Conservation (phyloP, 2,888 invertebrate species). For the Bimastos eiseni region DNA sequence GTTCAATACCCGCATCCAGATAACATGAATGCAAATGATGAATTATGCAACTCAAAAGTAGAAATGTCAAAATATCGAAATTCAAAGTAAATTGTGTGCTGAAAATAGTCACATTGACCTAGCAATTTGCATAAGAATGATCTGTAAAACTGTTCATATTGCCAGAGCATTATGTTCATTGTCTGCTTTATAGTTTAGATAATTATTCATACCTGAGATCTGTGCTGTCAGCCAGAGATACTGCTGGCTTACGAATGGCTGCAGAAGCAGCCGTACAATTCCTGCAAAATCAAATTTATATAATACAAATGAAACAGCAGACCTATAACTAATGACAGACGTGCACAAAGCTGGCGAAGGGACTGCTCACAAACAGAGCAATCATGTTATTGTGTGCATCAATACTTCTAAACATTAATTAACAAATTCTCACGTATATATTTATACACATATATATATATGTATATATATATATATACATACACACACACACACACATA, state of each 20-base stretch:
- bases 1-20: too few species aligned
- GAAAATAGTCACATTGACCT: too few species aligned
- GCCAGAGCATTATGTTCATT: too few species aligned
- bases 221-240: slow-evolving; percentile 85
- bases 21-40: too few species aligned
- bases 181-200: too few species aligned
- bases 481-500: too few species aligned
- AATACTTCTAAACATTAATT: neutral
- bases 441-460: neutral
- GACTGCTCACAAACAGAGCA: neutral
- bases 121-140: too few species aligned
- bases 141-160: too few species aligned
- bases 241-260: slow-evolving; percentile 67
- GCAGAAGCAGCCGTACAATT: slow-evolving; percentile 73
- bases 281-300: slow-evolving; percentile 58
- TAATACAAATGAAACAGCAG: neutral
- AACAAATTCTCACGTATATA: neutral
- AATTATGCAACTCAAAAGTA: too few species aligned
- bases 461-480: too few species aligned
- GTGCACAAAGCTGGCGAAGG: neutral
- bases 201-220: slow-evolving; percentile 71
- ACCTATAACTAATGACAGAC: neutral
- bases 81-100: too few species aligned
- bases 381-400: neutral
- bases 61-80: too few species aligned